A percentile compares a stretch with the other conserved stretches of the same genome.
Evolutionary conservation across 2,113 vertebrate genomes (phyloP).

Genomic region (Coryphaenoides rupestris): DNA sequence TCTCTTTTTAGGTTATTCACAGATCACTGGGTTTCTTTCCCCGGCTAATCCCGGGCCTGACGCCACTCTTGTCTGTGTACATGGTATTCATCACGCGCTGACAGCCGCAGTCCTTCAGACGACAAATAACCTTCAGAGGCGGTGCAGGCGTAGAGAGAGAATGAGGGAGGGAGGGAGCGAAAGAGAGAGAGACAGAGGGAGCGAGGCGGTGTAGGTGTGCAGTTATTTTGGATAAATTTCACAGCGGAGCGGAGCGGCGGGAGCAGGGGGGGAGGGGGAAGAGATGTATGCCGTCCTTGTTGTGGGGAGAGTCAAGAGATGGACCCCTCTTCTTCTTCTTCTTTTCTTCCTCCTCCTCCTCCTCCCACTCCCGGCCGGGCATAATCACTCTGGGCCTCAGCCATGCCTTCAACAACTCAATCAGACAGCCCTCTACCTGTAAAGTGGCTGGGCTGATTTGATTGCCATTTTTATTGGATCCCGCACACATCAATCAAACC

Average conservation of each 20-base stretch:
- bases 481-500: slow-evolving; percentile 79
- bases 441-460: slow-evolving; percentile 84
- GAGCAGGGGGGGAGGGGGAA: slow-evolving; percentile 75
- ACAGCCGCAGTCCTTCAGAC: slow-evolving; percentile 99
- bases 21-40: slow-evolving; percentile 99
- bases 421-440: slow-evolving; percentile 81
- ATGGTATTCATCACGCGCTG: slow-evolving; percentile 99
- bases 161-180: neutral
- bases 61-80: slow-evolving; percentile 98
- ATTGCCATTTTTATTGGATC: slow-evolving; percentile 85
- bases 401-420: slow-evolving; percentile 83
- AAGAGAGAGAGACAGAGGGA: slow-evolving; percentile 79
- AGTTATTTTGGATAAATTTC: slow-evolving; percentile 98
- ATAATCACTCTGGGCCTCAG: slow-evolving; percentile 82
- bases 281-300: slow-evolving; percentile 91
- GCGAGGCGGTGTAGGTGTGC: slow-evolving; percentile 88
- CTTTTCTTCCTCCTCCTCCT: too few relatives aligned
- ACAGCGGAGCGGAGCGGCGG: slow-evolving; percentile 88
- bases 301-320: slow-evolving; percentile 69
- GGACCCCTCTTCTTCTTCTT: too few relatives aligned
- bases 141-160: neutral
- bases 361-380: slow-evolving; percentile 61
- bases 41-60: slow-evolving; percentile 98
- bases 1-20: slow-evolving; percentile 99
- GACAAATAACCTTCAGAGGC: slow-evolving; percentile 99